Conservation (phyloP, 2,113 vertebrate genomes). For the Microcebus murinus region DNA sequence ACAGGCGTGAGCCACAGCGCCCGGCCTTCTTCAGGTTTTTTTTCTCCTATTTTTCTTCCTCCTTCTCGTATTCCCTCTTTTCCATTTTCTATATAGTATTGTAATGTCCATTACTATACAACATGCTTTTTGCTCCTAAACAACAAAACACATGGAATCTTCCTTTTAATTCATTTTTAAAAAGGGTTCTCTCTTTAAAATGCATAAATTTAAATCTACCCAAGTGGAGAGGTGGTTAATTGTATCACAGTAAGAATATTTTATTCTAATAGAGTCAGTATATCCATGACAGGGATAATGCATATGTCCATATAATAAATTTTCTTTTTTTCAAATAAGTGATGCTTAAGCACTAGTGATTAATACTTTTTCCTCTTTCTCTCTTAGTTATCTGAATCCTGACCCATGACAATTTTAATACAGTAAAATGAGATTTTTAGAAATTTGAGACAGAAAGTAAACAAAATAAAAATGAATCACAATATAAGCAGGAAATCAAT, state of each 20-base stretch:
- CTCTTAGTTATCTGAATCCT: neutral
- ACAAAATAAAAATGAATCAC: constrained; percentile 5
- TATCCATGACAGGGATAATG: neutral
- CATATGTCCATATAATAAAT: neutral
- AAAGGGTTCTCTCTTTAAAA: neutral
- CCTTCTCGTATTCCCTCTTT: neutral
- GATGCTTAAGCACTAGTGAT: neutral
- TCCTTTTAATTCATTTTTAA: neutral
- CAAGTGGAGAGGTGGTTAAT: neutral
- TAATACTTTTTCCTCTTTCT: neutral
- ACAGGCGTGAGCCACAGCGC: too few species aligned
- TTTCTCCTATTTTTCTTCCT: neutral
- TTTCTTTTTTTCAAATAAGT: neutral
- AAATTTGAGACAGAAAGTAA: neutral
- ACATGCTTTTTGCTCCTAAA: neutral
- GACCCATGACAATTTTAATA: neutral
- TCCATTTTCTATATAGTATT: neutral
- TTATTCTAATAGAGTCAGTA: neutral
- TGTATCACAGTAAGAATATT: neutral
- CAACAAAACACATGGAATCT: neutral
- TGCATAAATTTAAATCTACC: neutral
- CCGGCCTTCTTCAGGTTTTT: neutral
- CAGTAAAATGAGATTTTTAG: neutral
- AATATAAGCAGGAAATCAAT: neutral
- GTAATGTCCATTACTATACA: neutral